A percentile compares a stretch with the other conserved stretches of the same genome.
Evolutionary conservation across 2,113 vertebrate genomes (phyloP).

Genomic region (Cercocebus atys): DNA sequence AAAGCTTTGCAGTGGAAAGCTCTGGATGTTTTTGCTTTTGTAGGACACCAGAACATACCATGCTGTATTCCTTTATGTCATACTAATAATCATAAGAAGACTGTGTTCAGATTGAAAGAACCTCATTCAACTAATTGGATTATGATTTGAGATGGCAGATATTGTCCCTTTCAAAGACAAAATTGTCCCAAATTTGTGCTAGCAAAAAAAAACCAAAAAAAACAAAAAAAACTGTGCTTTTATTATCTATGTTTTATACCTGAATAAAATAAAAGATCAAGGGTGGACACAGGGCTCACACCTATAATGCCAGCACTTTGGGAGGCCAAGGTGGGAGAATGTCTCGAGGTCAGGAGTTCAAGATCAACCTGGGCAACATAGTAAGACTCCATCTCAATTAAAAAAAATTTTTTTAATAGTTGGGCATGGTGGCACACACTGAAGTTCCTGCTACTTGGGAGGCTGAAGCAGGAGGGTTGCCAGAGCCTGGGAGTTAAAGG

Average conservation of each 20-base stretch:
- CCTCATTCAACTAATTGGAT: not conserved
- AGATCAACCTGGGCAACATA: not conserved
- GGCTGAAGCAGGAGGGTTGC: not conserved
- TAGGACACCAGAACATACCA: conserved; percentile 20
- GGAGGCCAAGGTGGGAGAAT: not conserved
- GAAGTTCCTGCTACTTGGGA: not conserved
- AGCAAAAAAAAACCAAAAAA: not conserved
- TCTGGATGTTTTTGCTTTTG: not conserved
- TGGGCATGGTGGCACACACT: not conserved
- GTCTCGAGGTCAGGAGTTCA: not conserved
- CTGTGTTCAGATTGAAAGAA: not conserved
- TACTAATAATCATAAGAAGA: not conserved
- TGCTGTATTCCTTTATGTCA: conserved; percentile 30
- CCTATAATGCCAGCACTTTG: not conserved
- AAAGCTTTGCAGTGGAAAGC: not conserved
- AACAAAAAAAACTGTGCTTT: not conserved
- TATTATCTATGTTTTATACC: not conserved
- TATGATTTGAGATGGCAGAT: not conserved
- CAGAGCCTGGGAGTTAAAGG: not conserved
- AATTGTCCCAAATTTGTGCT: not conserved
- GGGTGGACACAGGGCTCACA: not conserved
- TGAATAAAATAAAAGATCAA: not conserved
- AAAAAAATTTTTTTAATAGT: not conserved
- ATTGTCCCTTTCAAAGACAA: conserved; percentile 6
- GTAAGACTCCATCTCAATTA: not conserved